phyloP scores from a whole-genome alignment of 2,888 invertebrate species.

The Portevinia maculata region DNA sequence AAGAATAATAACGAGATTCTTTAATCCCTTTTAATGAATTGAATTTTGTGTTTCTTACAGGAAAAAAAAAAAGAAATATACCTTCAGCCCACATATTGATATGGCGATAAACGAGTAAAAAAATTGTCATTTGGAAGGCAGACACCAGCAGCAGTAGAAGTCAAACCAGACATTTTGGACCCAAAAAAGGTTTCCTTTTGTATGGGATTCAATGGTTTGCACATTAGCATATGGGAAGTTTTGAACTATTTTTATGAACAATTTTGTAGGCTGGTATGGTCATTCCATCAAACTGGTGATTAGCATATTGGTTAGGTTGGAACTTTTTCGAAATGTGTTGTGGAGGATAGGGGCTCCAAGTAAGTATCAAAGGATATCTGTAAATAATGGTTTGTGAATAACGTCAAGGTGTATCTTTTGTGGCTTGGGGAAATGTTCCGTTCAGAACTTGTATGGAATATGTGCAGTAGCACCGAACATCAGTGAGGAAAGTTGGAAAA shows the following conservation, averaged over 20 bases:
- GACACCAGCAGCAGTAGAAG: conserved; percentile 32
- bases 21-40: conserved; percentile 74
- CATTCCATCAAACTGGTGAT: not conserved
- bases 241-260: not conserved
- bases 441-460: too few species aligned
- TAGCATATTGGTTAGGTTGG: not conserved
- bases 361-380: not conserved
- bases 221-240: conserved; percentile 13
- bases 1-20: conserved; percentile 73
- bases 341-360: not conserved
- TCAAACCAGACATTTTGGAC: conserved; percentile 64
- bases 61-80: too few species aligned
- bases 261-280: conserved; percentile 1
- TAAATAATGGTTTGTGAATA: not conserved
- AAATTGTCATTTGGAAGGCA: conserved; percentile 58
- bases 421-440: too few species aligned
- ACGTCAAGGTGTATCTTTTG: not conserved
- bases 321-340: not conserved
- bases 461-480: too few species aligned
- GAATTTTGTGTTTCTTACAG: conserved; percentile 30
- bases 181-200: conserved; percentile 10
- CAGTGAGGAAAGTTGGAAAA: too few species aligned
- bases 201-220: not conserved
- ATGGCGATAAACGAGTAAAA: conserved; percentile 19
- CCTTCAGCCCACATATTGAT: conserved; percentile 61